These are phyloP conservation scores for Anaspis maculata DNA, from an alignment of 2,888 invertebrate species.

Conservation along the genomic window DNA sequence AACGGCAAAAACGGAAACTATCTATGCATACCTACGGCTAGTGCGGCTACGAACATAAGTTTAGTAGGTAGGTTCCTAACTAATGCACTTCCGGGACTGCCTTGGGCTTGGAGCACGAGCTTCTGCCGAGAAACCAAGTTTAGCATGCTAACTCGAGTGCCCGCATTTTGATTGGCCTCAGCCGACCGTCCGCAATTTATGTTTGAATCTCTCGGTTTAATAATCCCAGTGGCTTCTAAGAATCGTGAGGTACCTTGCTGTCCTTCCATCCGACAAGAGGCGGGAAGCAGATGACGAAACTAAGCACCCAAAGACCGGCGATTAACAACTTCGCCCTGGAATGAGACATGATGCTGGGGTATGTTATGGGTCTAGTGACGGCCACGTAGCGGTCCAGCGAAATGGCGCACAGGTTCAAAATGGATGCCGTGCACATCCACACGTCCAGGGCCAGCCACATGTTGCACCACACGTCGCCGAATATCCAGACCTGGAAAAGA, in stretches of 20 bases:
- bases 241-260: constrained; percentile 15
- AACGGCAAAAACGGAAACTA: too few relatives aligned
- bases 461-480: constrained; percentile 92
- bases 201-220: too few relatives aligned
- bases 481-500: constrained; percentile 80
- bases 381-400: constrained; percentile 93
- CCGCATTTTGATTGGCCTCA: too few relatives aligned
- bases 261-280: constrained; percentile 93
- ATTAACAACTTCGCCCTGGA: constrained; percentile 79
- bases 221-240: too few relatives aligned
- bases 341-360: constrained; percentile 85
- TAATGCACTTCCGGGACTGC: too few relatives aligned
- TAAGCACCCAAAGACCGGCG: constrained; percentile 88
- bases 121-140: too few relatives aligned
- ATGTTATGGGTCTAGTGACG: constrained; percentile 91
- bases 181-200: too few relatives aligned
- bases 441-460: constrained; percentile 97
- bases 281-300: constrained; percentile 94
- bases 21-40: too few relatives aligned
- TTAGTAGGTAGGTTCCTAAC: too few relatives aligned
- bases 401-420: constrained; percentile 92
- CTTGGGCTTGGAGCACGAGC: too few relatives aligned
- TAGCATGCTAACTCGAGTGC: too few relatives aligned
- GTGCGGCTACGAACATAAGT: too few relatives aligned
- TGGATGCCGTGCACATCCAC: constrained; percentile 98